Evolutionary conservation across 92 coral and sea anemone species (phyloP), one percentile per base, ranked within the genome.

Genomic region (Zoanthus gigantus): DNA sequence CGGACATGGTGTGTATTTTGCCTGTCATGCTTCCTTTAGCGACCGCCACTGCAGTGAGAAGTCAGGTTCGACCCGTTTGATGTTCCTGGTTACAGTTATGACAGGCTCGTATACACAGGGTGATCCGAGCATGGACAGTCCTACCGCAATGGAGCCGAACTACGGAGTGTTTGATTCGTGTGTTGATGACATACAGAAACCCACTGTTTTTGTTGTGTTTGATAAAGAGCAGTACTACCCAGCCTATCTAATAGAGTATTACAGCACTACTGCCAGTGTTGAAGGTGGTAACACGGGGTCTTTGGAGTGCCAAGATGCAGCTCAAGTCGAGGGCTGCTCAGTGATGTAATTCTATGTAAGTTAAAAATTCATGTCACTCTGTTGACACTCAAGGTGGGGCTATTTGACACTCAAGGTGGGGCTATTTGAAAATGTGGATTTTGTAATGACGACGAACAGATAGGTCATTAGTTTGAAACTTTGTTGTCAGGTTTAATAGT

Each of bases 1-100:
- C 50, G 98, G 97, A 57, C 90, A 85, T 85, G 98, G 98, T 15
- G 92, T 93, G 9, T 94, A 96, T 90, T 96, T 96, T 83, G 92
- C 98, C 10, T 63, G 77, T 23, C 88, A 94, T 32, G 91, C 98
- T 14, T 90, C 88, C 44, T 82, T 92, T 28, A 90, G 94, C 61
- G 80, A 94, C 85, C 89, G 90, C 72, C 91, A 94, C 89, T 91
- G 94, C 88, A 78, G 79, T 16, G 90, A 91, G 32, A 93, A 93
- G 68, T 68, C 90, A 0, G 91, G 87, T 46, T 63, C 87, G 50
- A 48, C 91, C 37, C 94, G 94, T n/a, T 91, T 76, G 87, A 90
- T 96, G 87, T 94, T 94, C 42, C 73, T 96, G 60, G 95, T 94
- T 68, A 91, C 89, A 37, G 98, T 96, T 37, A 84, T 96, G 74